These are phyloP conservation scores for Coilia nasus DNA, from an alignment of 2,797 vertebrate genomes.

Conservation along the genomic window DNA sequence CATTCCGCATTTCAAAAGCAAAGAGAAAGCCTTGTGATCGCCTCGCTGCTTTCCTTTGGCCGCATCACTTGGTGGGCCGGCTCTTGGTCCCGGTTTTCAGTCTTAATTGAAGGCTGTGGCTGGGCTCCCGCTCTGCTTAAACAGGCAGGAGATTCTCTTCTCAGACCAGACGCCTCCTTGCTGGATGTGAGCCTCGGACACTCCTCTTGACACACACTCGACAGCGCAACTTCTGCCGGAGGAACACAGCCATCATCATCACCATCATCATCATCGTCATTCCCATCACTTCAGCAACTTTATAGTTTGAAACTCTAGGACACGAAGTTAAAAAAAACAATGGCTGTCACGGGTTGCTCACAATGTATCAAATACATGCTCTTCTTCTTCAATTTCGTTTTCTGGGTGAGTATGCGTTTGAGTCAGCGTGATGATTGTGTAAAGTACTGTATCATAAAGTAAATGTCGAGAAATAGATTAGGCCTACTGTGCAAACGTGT, in stretches of 20 bases:
- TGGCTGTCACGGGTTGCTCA: constrained; percentile 95
- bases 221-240: not conserved
- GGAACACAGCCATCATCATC: not conserved
- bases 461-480: not conserved
- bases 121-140: constrained; percentile 56
- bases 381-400: constrained; percentile 96
- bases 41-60: constrained; percentile 32
- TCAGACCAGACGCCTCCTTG: constrained; percentile 49
- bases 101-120: constrained; percentile 61
- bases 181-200: constrained; percentile 35
- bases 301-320: not conserved
- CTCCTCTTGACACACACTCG: constrained; percentile 16
- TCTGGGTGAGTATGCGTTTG: constrained; percentile 85
- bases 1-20: constrained; percentile 3
- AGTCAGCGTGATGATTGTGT: not conserved
- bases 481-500: not conserved
- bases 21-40: not conserved
- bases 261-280: not conserved
- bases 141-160: constrained; percentile 39
- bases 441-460: not conserved
- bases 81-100: constrained; percentile 67
- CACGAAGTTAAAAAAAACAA: constrained; percentile 41
- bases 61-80: constrained; percentile 61
- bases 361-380: constrained; percentile 97
- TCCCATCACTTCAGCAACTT: not conserved